Conservation (phyloP, 2,113 vertebrate genomes). For the Leuciscus idus region DNA sequence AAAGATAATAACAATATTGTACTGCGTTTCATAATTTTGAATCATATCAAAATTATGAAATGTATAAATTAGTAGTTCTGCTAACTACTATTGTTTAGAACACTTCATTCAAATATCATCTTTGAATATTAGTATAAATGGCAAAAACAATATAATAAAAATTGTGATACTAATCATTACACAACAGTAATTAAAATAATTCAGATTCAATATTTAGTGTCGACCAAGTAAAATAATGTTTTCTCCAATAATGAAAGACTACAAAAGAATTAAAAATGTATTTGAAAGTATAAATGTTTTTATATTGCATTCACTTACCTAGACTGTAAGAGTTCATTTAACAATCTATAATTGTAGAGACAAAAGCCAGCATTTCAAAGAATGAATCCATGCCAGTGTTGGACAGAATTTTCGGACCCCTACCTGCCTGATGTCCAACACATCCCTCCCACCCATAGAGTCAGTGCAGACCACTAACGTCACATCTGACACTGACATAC, state of each 20-base stretch:
- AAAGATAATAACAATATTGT: not conserved
- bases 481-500: slow-evolving; percentile 76
- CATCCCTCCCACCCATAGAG: slow-evolving; percentile 35
- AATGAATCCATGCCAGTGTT: not conserved
- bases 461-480: slow-evolving; percentile 72
- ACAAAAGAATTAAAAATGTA: not conserved
- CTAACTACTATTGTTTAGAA: not conserved
- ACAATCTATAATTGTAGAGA: not conserved
- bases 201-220: not conserved
- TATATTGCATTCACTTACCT: not conserved
- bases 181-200: not conserved
- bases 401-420: not conserved
- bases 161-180: not conserved
- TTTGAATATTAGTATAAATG: not conserved
- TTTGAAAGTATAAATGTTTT: not conserved
- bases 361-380: not conserved
- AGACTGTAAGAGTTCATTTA: not conserved
- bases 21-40: not conserved
- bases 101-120: not conserved
- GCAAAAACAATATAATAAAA: not conserved
- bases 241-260: not conserved
- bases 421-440: slow-evolving; percentile 40
- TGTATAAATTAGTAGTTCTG: not conserved
- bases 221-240: not conserved
- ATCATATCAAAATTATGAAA: not conserved